phyloP scores from a whole-genome alignment of 2,797 vertebrate genomes.

The Macroramphosus scolopax region DNA sequence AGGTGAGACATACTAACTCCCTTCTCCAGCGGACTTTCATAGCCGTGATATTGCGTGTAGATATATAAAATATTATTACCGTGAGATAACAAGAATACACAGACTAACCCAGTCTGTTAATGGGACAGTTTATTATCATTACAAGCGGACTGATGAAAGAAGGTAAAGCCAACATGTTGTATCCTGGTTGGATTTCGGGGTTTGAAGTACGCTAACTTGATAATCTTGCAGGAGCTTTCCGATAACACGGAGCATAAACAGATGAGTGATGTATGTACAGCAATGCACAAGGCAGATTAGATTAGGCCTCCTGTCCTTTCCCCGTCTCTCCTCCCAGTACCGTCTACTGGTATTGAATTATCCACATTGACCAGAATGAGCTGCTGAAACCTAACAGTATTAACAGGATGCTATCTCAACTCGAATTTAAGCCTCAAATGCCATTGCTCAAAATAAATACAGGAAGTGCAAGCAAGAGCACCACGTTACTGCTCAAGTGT shows the following conservation, averaged over 20 bases:
- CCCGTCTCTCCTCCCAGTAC: constrained; percentile 37
- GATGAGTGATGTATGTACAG: constrained; percentile 63
- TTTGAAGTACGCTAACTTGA: neutral
- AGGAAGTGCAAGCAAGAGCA: constrained; percentile 61
- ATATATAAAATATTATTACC: too few species aligned
- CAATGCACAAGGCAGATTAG: constrained; percentile 66
- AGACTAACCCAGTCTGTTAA: too few species aligned
- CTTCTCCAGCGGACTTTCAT: too few species aligned
- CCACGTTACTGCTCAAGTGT: constrained; percentile 32
- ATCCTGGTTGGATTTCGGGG: neutral
- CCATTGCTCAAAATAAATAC: constrained; percentile 67
- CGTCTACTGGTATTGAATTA: constrained; percentile 73
- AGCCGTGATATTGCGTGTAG: too few species aligned
- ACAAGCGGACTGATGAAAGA: neutral
- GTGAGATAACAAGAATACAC: too few species aligned
- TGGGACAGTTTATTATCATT: too few species aligned
- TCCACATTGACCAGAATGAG: constrained; percentile 53
- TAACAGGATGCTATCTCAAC: constrained; percentile 68
- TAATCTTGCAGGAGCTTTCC: constrained; percentile 11
- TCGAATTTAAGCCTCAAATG: constrained; percentile 65
- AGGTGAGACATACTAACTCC: too few species aligned
- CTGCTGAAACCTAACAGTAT: constrained; percentile 70
- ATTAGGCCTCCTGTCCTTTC: constrained; percentile 56
- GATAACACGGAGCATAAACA: constrained; percentile 35
- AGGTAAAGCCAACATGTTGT: neutral